These are phyloP conservation scores for Burhinus bistriatus DNA, from an alignment of 2,113 vertebrate species.

Conservation along the genomic window DNA sequence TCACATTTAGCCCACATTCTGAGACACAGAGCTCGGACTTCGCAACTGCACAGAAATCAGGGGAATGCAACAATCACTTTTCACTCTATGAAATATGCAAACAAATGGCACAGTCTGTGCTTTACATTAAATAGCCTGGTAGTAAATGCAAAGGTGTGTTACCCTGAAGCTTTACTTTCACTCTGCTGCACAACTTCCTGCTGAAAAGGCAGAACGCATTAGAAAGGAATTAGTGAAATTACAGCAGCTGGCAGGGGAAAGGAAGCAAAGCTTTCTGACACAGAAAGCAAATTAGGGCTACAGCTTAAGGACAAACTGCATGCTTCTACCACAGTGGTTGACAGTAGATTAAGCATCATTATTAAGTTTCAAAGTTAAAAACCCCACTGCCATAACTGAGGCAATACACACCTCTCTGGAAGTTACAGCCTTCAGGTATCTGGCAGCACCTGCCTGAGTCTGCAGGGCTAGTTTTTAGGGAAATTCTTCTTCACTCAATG, in stretches of 20 bases:
- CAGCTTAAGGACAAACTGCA: background rate
- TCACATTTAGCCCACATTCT: background rate
- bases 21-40: background rate
- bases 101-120: background rate
- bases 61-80: background rate
- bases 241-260: background rate
- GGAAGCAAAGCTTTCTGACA: background rate
- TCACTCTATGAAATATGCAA: background rate
- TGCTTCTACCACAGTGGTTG: background rate
- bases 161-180: background rate
- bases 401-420: background rate
- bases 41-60: background rate
- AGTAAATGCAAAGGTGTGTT: background rate
- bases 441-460: background rate
- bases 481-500: background rate
- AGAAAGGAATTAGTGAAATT: background rate
- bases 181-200: background rate
- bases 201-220: background rate
- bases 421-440: background rate
- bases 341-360: background rate
- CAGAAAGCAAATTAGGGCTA: background rate
- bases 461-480: background rate
- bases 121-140: background rate
- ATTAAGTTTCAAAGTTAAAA: background rate
- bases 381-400: background rate